Percentiles rank a stretch among this genome's conserved stretches.
Conservation (phyloP, 2,113 vertebrate genomes). For the Micronycteris hirsuta region DNA sequence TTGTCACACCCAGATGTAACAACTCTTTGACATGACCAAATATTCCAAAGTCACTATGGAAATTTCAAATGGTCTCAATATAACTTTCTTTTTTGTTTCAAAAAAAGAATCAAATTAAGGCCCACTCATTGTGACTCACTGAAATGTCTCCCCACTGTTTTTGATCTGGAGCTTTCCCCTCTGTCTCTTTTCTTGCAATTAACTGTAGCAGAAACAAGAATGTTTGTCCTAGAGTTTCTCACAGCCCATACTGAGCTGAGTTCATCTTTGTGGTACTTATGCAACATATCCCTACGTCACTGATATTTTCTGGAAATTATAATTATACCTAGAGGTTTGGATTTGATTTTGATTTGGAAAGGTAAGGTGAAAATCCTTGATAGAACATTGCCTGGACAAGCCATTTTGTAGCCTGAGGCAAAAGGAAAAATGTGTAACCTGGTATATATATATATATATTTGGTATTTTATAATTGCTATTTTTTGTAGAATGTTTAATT, state of each 20-base stretch:
- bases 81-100: background rate
- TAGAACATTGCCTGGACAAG: background rate
- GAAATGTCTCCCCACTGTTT: background rate
- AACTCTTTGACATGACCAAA: background rate
- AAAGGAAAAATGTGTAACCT: background rate
- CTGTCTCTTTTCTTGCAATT: background rate
- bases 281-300: background rate
- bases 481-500: background rate
- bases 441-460: background rate
- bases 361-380: background rate
- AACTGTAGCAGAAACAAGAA: background rate
- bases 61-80: background rate
- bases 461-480: background rate
- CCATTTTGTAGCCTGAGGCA: background rate
- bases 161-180: background rate
- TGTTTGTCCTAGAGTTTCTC: background rate
- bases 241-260: background rate
- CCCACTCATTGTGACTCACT: background rate
- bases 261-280: background rate
- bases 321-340: background rate
- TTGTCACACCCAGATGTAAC: background rate
- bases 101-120: background rate
- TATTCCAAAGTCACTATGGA: background rate
- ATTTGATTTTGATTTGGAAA: background rate
- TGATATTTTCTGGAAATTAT: background rate